Evolutionary conservation across 2,888 invertebrate genomes (phyloP).

Genomic region (Oscheius sp.): DNA sequence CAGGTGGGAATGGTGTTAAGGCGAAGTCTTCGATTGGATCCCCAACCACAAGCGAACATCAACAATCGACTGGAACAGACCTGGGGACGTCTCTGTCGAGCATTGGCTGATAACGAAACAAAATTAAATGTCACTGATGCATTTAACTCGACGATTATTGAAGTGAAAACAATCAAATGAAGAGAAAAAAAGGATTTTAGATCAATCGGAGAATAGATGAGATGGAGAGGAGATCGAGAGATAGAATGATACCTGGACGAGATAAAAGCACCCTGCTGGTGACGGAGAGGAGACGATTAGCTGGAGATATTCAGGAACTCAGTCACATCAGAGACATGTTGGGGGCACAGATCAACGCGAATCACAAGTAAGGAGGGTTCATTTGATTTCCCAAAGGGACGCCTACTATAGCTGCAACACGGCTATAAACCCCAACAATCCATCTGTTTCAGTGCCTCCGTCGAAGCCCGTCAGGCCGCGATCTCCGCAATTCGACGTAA

Average conservation of each 20-base stretch:
- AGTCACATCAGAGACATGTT: conserved; percentile 49
- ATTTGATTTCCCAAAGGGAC: not conserved
- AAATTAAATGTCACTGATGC: conserved; percentile 48
- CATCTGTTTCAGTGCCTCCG: conserved; percentile 35
- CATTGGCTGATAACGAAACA: conserved; percentile 51
- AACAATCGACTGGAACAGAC: conserved; percentile 47
- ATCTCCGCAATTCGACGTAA: conserved; percentile 44
- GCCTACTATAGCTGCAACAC: too few relatives aligned
- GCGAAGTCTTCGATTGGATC: conserved; percentile 77
- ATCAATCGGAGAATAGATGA: conserved; percentile 43
- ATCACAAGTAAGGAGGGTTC: conserved; percentile 34
- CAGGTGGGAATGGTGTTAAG: conserved; percentile 81
- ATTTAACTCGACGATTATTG: conserved; percentile 46
- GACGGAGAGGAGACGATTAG: conserved; percentile 34
- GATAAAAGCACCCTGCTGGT: not conserved
- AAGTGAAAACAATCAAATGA: conserved; percentile 32
- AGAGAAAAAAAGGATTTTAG: conserved; percentile 28
- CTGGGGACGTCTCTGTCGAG: conserved; percentile 46
- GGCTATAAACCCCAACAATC: too few relatives aligned
- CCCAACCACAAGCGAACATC: conserved; percentile 40
- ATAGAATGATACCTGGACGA: conserved; percentile 32
- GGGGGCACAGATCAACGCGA: conserved; percentile 47
- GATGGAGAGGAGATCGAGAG: conserved; percentile 37
- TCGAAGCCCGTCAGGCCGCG: conserved; percentile 40
- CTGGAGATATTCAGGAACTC: conserved; percentile 47